Evolutionary conservation across 2,113 vertebrate species (phyloP), one percentile per base, ranked within the genome.

Genomic region (Ginglymostoma cirratum): DNA sequence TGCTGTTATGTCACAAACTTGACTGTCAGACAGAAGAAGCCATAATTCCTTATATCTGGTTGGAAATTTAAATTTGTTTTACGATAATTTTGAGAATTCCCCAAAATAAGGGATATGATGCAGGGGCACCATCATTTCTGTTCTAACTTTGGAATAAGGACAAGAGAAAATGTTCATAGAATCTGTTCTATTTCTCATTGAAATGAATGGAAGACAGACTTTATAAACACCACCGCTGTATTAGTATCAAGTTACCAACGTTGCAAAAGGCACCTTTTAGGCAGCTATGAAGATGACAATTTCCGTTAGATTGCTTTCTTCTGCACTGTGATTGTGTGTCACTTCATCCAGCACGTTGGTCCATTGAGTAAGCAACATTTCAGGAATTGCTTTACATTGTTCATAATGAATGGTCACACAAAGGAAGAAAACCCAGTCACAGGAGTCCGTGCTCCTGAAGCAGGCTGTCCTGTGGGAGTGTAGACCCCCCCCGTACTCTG

Each of bases 401-500:
- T 70, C 95, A 96, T 61, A 95, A n/a, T 38, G 8, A 45, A 95
- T 85, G 27, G 96, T 99, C 98, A 99, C 97, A 99, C 99, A 3
- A 99, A 99, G 27, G 99, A 99, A 67, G 99, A 99, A 97, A 99
- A 99, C 72, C 99, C 99, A 27, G 99, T 99, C 96, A 99, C 98
- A 15, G 99, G 99, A 96, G 99, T 98, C 97, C 99, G 98, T 72
- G 98, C 98, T 96, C 99, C 98, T 0, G 98, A 98, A 0, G 98
- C 98, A 0, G 98, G 98, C 97, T 98, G 98, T 61, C 98, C 99
- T 0, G 98, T 97, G 0, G 98, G 98, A 61, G 98, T 98, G 97
- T 99, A 99, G 10, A 98, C 98, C n/a, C 99, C 98, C 5, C 98
- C 98, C 4, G 98, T 98, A 96, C 98, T 99, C 98, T 99, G 99